phyloP scores from a whole-genome alignment of 2,113 vertebrate species.

The Electrona antarctica region DNA sequence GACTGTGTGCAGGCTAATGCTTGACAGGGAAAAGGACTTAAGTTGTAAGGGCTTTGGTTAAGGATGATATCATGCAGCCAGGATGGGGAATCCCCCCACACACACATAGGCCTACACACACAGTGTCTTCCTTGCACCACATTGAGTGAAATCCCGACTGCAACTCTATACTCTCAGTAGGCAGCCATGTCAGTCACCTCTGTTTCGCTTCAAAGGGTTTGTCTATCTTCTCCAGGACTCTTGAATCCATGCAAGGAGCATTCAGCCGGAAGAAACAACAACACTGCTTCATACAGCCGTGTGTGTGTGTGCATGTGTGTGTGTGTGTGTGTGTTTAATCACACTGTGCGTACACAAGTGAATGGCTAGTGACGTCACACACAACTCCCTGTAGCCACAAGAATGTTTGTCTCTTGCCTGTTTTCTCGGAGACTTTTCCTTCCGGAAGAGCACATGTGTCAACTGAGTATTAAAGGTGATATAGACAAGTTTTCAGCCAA shows the following conservation, averaged over 20 bases:
- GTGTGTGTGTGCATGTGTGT: no score
- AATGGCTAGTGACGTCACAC: slow-evolving; percentile 69
- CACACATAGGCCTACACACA: background rate
- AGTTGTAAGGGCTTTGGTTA: no score
- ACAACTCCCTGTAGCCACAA: slow-evolving; percentile 63
- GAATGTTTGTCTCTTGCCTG: slow-evolving; percentile 56
- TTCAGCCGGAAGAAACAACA: slow-evolving; percentile 69
- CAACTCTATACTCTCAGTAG: slow-evolving; percentile 62
- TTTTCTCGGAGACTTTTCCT: slow-evolving; percentile 55
- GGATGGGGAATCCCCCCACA: background rate
- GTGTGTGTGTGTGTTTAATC: slow-evolving; percentile 37
- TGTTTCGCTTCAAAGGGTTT: slow-evolving; percentile 70
- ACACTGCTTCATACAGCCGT: slow-evolving; percentile 62
- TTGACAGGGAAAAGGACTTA: no score
- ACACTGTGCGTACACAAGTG: slow-evolving; percentile 60
- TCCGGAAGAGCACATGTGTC: slow-evolving; percentile 45
- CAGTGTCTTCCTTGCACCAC: slow-evolving; percentile 45
- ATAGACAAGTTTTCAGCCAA: no score
- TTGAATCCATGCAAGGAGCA: slow-evolving; percentile 58
- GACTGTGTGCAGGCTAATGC: no score
- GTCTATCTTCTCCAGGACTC: slow-evolving; percentile 71
- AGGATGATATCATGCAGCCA: no score
- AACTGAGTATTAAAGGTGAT: no score
- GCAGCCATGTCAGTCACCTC: slow-evolving; percentile 72
- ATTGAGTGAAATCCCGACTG: slow-evolving; percentile 64